Evolutionary conservation across 2,113 vertebrate genomes (phyloP), one percentile per base, ranked within the genome.

Genomic region (Origma solitaria): DNA sequence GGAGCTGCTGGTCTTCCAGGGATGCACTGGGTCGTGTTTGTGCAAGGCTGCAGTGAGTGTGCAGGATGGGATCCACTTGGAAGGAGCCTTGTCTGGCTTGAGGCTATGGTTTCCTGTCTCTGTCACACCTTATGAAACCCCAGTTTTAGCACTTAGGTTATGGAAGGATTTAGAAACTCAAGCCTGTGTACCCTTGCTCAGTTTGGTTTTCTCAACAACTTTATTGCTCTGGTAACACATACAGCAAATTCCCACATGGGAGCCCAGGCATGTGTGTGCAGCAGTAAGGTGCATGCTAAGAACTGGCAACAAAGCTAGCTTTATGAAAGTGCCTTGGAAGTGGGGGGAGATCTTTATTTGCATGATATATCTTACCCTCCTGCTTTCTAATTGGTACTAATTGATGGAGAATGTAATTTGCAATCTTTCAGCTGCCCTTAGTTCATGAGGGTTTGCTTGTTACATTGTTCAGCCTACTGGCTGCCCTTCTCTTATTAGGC

Each of bases 341-440:
- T 33, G 57, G 40, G 38, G 89, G 33, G 20, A 53, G 61, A 86
- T 82, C 69, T 64, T 92, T 86, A 82, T 87, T 92, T 94, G 31
- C 84, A 50, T 44, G n/a, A 44, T 78, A 44, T 57, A 45, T 56
- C 56, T 65, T 86, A 53, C 19, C 22, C 19, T 95, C 20, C 54
- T 21, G 76, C 86, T 96, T 97, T 95, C 85, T 97, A 94, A 95
- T 94, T 97, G 95, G 90, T 88, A 57, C 86, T 98, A 97, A 97
- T 96, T 97, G 96, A 92, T 91, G 61, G 82, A 96, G 94, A 96
- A 95, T 78, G 77, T 91, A 95, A 97, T 97, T 97, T 95, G 88
- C 86, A 95, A 79, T 96, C 82, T 92, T 94, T 90, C 71, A 92
- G 56, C 79, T 2, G 3, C 88, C 78, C 83, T 78, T 33, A 56